Evolutionary conservation across 37 sponge, comb jelly and placozoan species (phyloP).

Genomic region (Mnemiopsis leidyi): DNA sequence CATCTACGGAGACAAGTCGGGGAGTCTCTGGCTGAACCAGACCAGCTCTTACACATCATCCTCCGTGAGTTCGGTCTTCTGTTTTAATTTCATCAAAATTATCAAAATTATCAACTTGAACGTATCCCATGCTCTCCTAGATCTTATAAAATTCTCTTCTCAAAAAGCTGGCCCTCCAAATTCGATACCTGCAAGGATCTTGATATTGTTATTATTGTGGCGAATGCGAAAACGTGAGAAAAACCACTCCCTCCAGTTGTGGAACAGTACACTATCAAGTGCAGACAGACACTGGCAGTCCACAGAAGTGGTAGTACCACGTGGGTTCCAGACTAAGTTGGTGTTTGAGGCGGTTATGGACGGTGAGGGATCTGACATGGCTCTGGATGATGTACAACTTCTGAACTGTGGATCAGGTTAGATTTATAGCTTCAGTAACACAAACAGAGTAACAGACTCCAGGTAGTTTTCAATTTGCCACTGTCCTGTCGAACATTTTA

Average conservation of each 20-base stretch:
- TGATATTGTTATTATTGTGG: too few species aligned
- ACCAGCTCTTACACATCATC: background rate
- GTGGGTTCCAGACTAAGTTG: background rate
- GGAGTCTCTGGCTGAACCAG: conserved; percentile 49
- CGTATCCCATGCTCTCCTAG: too few species aligned
- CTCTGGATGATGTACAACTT: conserved; percentile 53
- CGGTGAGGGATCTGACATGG: conserved; percentile 31
- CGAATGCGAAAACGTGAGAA: too few species aligned
- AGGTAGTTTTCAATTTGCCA: too few species aligned
- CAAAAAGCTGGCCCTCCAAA: too few species aligned
- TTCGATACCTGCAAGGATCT: too few species aligned
- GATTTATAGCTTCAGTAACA: too few species aligned
- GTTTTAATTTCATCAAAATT: too few species aligned
- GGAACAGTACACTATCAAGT: conserved; percentile 8
- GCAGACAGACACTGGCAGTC: conserved; percentile 8
- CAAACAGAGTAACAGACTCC: too few species aligned
- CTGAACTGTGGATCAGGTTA: conserved; percentile 56
- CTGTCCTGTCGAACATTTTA: too few species aligned
- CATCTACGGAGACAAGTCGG: conserved; percentile 56
- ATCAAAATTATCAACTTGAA: too few species aligned
- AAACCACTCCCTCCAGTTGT: background rate
- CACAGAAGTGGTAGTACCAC: background rate
- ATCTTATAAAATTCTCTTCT: too few species aligned
- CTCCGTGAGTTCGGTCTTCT: background rate
- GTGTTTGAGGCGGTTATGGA: conserved; percentile 60